Evolutionary conservation across 1,140 invertebrate species (phyloP), one percentile per base, ranked within the genome.

Genomic region (Dinothrombium tinctorium): DNA sequence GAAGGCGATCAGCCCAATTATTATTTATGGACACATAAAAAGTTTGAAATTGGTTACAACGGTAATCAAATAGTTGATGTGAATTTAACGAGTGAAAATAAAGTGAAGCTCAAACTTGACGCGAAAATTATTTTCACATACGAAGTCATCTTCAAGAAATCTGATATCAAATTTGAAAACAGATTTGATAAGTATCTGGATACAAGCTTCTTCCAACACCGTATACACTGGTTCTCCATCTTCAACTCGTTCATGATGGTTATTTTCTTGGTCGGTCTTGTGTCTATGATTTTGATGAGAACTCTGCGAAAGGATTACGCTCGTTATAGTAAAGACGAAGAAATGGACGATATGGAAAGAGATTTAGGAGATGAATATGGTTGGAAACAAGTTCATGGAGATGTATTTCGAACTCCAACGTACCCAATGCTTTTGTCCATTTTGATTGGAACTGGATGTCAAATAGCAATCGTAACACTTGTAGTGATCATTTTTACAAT

Each of bases 201-300:
- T 66, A 86, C 90, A 1, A 95, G 79, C 50, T 98, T 99, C 61
- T 99, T 98, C 59, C 90, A 99, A 58, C 92, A 98, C 55, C 67
- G 83, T 69, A 99, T 99, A 50, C 94, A 99, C 58, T 99, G 94
- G 90, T 98, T 98, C 59, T 95, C 87, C n/a, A 98, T 99, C 53
- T 73, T 98, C 59, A 99, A 99, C 56, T 95, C 86, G 53, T 98
- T 99, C 57, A 98, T 99, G 92, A 98, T 99, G 94, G 94, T 99
- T 0, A 95, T 99, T 47, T 99, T 99, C 60, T 65, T 99, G 29
- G 90, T 99, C 48, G 94, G 94, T 21, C 68, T 99, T 23, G 94
- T 99, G 4, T 87, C 82, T 20, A 98, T 99, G 92, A 99, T 99
- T 53, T 62, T 99, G 3, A 92, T 99, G 82, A 69, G 94, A 51